Evolutionary conservation across 2,797 vertebrate genomes (phyloP).

Genomic region (Enteromius thamalakanensis): DNA sequence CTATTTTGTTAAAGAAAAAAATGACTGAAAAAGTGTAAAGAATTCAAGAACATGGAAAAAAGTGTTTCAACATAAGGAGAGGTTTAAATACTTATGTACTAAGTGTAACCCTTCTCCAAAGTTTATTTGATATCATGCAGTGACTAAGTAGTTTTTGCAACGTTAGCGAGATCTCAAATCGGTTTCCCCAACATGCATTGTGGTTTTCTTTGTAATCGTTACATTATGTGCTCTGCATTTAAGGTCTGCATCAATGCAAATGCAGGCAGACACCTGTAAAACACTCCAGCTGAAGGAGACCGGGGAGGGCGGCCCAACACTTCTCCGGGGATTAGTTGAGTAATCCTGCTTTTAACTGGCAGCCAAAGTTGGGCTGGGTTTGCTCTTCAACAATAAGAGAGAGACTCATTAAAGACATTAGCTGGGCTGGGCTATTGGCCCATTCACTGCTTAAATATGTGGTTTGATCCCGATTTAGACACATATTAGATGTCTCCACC

Average conservation of each 20-base stretch:
- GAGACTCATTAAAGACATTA: conserved; percentile 42
- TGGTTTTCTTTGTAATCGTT: conserved; percentile 50
- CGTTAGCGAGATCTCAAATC: not conserved
- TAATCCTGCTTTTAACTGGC: conserved; percentile 66
- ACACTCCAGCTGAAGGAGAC: conserved; percentile 51
- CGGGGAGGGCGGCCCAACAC: conserved; percentile 46
- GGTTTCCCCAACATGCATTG: not conserved
- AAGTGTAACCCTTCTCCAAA: not conserved
- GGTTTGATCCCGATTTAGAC: conserved; percentile 20
- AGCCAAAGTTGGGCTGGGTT: conserved; percentile 15
- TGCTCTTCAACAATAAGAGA: not conserved
- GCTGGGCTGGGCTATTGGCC: conserved; percentile 20
- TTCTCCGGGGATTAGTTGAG: conserved; percentile 53
- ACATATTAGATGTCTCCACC: conserved; percentile 30
- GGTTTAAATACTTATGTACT: not conserved
- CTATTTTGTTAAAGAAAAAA: no score
- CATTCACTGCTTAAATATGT: conserved; percentile 38
- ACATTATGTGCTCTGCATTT: conserved; percentile 47
- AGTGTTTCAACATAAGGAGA: no score
- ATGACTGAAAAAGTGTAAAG: no score
- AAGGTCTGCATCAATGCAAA: conserved; percentile 68
- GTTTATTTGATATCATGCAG: not conserved
- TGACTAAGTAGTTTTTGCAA: not conserved
- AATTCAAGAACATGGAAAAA: no score
- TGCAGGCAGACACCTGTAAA: conserved; percentile 58